These are phyloP conservation scores for Ellobium chinense DNA, from an alignment of 2,888 invertebrate genomes.

Conservation along the genomic window DNA sequence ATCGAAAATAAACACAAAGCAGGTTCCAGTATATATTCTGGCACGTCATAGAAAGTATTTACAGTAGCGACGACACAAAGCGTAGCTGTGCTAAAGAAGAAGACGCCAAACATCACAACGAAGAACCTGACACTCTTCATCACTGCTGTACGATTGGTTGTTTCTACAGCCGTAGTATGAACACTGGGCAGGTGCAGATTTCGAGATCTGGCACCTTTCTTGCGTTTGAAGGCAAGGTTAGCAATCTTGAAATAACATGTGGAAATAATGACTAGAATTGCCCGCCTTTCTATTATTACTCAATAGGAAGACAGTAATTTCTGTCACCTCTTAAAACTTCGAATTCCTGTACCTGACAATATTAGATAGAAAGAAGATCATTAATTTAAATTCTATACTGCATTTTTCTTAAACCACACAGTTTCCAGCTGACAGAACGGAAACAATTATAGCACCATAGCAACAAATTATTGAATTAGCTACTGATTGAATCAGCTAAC, in stretches of 20 bases:
- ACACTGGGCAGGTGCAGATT: neutral
- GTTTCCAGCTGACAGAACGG: too few species aligned
- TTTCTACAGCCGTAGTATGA: neutral
- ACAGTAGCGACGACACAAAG: neutral
- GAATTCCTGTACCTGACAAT: too few species aligned
- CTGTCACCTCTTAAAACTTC: too few species aligned
- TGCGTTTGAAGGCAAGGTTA: neutral
- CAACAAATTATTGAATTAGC: too few species aligned
- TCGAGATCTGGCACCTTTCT: neutral
- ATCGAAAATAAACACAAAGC: neutral
- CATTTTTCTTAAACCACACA: too few species aligned
- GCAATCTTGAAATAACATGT: slow-evolving; percentile 13
- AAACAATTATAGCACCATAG: too few species aligned
- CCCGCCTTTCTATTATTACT: too few species aligned
- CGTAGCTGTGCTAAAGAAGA: neutral
- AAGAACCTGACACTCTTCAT: slow-evolving; percentile 11
- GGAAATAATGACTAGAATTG: neutral
- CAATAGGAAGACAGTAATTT: too few species aligned
- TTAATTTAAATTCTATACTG: too few species aligned
- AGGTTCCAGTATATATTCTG: neutral
- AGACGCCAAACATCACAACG: slow-evolving; percentile 7
- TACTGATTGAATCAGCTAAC: too few species aligned
- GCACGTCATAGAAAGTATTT: neutral
- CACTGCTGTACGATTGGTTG: neutral
- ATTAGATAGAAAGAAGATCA: too few species aligned